These are phyloP conservation scores for Kryptopterus vitreolus DNA, from an alignment of 2,797 vertebrate species.

Conservation along the genomic window DNA sequence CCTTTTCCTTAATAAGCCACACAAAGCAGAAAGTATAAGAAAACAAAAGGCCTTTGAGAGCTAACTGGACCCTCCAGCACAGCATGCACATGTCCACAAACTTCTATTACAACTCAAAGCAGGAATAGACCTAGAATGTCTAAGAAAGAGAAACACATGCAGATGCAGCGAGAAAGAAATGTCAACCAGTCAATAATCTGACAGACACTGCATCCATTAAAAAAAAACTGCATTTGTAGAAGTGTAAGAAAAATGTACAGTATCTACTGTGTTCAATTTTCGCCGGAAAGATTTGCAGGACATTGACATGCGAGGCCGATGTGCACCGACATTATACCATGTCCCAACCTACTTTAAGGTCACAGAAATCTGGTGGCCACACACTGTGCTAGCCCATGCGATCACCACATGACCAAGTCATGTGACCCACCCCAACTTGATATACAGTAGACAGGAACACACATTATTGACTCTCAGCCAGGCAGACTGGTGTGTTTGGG, in stretches of 20 bases:
- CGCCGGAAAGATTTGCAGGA: neutral
- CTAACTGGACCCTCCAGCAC: slow-evolving; percentile 36
- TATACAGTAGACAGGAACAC: no score
- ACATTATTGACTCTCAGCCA: no score
- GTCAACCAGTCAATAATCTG: neutral
- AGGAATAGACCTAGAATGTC: neutral
- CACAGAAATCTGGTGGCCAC: neutral
- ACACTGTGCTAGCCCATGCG: slow-evolving; percentile 1
- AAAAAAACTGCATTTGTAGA: neutral
- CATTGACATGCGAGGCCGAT: neutral
- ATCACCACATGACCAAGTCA: slow-evolving; percentile 34
- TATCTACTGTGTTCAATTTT: no score
- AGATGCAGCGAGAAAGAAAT: neutral
- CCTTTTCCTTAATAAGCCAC: slow-evolving; percentile 31
- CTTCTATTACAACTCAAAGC: slow-evolving; percentile 24
- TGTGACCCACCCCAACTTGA: slow-evolving; percentile 15
- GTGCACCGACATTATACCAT: neutral
- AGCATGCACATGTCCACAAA: slow-evolving; percentile 42
- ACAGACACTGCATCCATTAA: neutral
- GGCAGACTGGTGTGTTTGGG: no score
- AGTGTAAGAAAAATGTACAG: no score
- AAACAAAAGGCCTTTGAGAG: slow-evolving; percentile 67
- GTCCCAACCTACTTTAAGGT: neutral
- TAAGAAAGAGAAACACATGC: neutral
- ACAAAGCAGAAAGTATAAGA: slow-evolving; percentile 65